These are phyloP conservation scores for Drosophila mayri DNA, from an alignment of 1,140 invertebrate species.

Conservation along the genomic window DNA sequence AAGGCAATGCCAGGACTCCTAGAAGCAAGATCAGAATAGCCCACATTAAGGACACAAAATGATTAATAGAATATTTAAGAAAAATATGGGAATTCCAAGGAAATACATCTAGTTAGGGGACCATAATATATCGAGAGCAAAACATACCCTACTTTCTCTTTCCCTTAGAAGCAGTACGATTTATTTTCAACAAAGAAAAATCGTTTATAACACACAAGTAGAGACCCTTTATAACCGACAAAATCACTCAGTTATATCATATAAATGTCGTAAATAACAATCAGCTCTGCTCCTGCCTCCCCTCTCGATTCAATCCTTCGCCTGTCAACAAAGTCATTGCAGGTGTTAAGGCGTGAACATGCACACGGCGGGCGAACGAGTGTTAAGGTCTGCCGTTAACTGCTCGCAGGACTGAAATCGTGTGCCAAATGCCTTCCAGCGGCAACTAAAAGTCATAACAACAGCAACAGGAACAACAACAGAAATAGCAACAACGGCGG, in stretches of 20 bases:
- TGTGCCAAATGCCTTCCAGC: slow-evolving; percentile 61
- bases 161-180: not conserved
- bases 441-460: slow-evolving; percentile 68
- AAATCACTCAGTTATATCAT: slow-evolving; percentile 10
- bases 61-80: slow-evolving; percentile 8
- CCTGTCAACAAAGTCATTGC: slow-evolving; percentile 58
- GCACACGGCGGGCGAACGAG: slow-evolving; percentile 16
- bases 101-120: not conserved
- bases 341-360: slow-evolving; percentile 65
- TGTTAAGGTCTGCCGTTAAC: slow-evolving; percentile 24
- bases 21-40: not conserved
- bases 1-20: slow-evolving; percentile 12
- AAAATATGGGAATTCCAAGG: not conserved
- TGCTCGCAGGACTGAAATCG: slow-evolving; percentile 31
- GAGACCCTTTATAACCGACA: slow-evolving; percentile 2
- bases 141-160: no score
- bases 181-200: not conserved
- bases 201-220: not conserved
- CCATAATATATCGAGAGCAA: not conserved
- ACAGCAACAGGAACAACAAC: slow-evolving; percentile 37
- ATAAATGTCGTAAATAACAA: slow-evolving; percentile 36
- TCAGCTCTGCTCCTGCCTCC: not conserved
- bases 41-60: not conserved
- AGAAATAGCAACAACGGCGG: slow-evolving; percentile 18
- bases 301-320: slow-evolving; percentile 12